Percentiles rank a stretch among this genome's conserved stretches.
phyloP scores from a whole-genome alignment of 2,888 invertebrate genomes.

The Caenorhabditis sinica region DNA sequence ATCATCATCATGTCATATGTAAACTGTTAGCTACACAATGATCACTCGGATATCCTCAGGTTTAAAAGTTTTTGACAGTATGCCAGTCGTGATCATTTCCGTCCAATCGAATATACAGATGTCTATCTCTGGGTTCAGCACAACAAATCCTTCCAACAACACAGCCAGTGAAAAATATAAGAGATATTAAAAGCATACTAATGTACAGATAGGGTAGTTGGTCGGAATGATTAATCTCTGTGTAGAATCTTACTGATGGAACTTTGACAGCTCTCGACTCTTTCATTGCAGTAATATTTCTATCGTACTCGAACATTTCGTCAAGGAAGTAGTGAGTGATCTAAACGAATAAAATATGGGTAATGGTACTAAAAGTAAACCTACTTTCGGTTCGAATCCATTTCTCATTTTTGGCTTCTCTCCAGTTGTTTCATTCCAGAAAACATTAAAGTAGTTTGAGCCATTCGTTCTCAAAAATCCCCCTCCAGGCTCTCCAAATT shows the following conservation, averaged over 20 bases:
- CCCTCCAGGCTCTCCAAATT: slow-evolving; percentile 56
- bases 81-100: slow-evolving; percentile 44
- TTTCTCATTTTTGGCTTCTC: slow-evolving; percentile 33
- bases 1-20: not conserved
- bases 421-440: slow-evolving; percentile 43
- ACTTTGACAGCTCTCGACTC: not conserved
- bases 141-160: slow-evolving; percentile 30
- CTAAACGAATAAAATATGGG: too few species aligned
- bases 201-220: slow-evolving; percentile 34
- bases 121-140: not conserved
- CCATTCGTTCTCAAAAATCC: slow-evolving; percentile 6
- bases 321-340: slow-evolving; percentile 44
- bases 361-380: too few species aligned
- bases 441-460: slow-evolving; percentile 27
- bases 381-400: slow-evolving; percentile 2
- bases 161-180: slow-evolving; percentile 38
- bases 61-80: slow-evolving; percentile 25
- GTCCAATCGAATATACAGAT: slow-evolving; percentile 53
- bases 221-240: not conserved
- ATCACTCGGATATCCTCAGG: too few species aligned
- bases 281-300: slow-evolving; percentile 15
- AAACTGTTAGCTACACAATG: not conserved
- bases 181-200: slow-evolving; percentile 12
- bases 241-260: not conserved
- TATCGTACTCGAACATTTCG: slow-evolving; percentile 46